phyloP scores from a whole-genome alignment of 2,888 invertebrate species.

The Drosophila borborema region DNA sequence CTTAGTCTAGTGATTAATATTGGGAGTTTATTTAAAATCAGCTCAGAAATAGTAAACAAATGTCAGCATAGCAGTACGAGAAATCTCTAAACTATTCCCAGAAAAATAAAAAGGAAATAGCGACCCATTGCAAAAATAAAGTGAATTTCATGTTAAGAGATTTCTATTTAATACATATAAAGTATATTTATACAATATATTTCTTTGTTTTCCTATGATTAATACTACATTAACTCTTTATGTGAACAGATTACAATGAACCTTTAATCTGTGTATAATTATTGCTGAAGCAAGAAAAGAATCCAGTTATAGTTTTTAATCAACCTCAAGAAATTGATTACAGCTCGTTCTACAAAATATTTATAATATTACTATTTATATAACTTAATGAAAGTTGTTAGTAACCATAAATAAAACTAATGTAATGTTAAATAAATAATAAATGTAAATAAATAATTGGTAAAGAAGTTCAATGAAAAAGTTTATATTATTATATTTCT shows the following conservation, averaged over 20 bases:
- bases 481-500: not conserved
- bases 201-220: too few relatives aligned
- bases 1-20: slow-evolving; percentile 63
- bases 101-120: too few relatives aligned
- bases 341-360: not conserved
- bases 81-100: too few relatives aligned
- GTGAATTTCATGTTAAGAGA: not conserved
- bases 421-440: not conserved
- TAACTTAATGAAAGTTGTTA: not conserved
- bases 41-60: slow-evolving; percentile 41
- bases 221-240: not conserved
- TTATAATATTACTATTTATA: not conserved
- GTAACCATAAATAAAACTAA: not conserved
- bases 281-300: not conserved
- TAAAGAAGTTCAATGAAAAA: not conserved
- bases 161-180: not conserved
- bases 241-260: slow-evolving; percentile 12
- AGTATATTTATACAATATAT: not conserved
- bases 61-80: not conserved
- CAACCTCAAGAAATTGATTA: slow-evolving; percentile 7
- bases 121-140: not conserved
- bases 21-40: slow-evolving; percentile 60
- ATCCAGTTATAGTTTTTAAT: not conserved
- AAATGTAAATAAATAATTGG: not conserved
- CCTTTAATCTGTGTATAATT: not conserved